These are phyloP conservation scores for Orchestia grillus DNA, from an alignment of 1,140 invertebrate species.

Conservation along the genomic window DNA sequence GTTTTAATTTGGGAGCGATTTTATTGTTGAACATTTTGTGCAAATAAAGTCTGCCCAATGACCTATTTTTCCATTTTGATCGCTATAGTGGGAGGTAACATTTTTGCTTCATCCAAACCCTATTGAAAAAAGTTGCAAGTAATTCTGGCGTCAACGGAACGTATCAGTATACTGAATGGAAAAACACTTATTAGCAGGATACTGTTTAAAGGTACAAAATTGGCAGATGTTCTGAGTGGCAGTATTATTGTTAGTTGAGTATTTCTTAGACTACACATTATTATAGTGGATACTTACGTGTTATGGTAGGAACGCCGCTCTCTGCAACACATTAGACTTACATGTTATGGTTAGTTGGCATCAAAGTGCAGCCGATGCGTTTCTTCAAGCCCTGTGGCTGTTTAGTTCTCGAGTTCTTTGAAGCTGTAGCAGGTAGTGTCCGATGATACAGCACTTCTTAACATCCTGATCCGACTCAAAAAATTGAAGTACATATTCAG, in stretches of 20 bases:
- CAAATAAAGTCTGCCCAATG: background rate
- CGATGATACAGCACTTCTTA: background rate
- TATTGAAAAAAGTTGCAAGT: background rate
- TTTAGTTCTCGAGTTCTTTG: background rate
- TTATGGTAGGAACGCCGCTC: conserved; percentile 50
- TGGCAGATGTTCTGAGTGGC: conserved; percentile 36
- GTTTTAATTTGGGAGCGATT: background rate
- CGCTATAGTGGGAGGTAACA: background rate
- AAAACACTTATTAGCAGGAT: background rate
- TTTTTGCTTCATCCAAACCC: background rate
- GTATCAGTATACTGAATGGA: conserved; percentile 8
- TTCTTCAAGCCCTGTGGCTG: background rate
- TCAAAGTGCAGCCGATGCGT: background rate
- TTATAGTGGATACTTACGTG: conserved; percentile 50
- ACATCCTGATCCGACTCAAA: background rate
- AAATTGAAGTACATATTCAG: background rate
- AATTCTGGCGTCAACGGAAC: background rate
- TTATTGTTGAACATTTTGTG: background rate
- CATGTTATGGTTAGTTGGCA: conserved; percentile 43
- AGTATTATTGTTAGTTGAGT: conserved; percentile 56
- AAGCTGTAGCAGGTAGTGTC: background rate
- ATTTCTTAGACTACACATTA: conserved; percentile 47
- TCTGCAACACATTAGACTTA: conserved; percentile 54
- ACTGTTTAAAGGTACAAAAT: conserved; percentile 40
- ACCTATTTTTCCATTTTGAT: background rate